Base-by-base conservation (phyloP, 2,888 invertebrate genomes). In the Brachyptera putata region DNA sequence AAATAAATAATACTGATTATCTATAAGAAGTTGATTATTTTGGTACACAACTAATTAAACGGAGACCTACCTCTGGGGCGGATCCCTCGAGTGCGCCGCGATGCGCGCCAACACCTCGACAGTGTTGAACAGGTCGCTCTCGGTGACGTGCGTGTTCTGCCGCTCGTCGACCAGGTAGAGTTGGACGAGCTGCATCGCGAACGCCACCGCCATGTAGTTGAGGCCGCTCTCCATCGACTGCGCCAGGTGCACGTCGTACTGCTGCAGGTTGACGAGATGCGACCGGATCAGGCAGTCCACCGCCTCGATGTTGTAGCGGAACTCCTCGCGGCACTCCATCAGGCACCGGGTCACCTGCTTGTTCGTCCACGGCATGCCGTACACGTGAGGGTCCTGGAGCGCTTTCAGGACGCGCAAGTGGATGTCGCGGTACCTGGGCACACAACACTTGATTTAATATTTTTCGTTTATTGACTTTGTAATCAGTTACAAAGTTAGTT, bases 161-260 rank as follows among this genome's bases (percentile, higher is more conserved):
- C 92, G 80, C 69, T 95, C 94, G 67, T 91, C 95, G 49, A 94
- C 83, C 21, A 95, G 79, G 70, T 94, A 90, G 60, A 91, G 79
- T 74, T 91, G 94, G 1, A 95, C 86, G 18, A 97, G 78, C 69
- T 95, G 93, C 85, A 94, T 95, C 13, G 93, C 91, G 73, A 95
- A 95, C 4, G 85, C 84, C 1, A 94, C 87, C 0, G 91, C 92
- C 76, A 91, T 81, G 67, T 79, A 81, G 73, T 87, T 88, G 70
- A 83, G 85, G 1, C 91, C 94, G 71, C 84, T 87, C 68, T 96
- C 96, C 85, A 97, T 89, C 64, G 86, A 82, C 68, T 89, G 87
- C 0, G 93, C 88, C 26, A 96, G 75, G 53, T 89, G 84, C 57
- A 88, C 74, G 75, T 96, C 95, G 69, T 90, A 89, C 71, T 87